Evolutionary conservation across 2,797 vertebrate genomes (phyloP), one percentile per base, ranked within the genome.

Genomic region (Spinus pinus): DNA sequence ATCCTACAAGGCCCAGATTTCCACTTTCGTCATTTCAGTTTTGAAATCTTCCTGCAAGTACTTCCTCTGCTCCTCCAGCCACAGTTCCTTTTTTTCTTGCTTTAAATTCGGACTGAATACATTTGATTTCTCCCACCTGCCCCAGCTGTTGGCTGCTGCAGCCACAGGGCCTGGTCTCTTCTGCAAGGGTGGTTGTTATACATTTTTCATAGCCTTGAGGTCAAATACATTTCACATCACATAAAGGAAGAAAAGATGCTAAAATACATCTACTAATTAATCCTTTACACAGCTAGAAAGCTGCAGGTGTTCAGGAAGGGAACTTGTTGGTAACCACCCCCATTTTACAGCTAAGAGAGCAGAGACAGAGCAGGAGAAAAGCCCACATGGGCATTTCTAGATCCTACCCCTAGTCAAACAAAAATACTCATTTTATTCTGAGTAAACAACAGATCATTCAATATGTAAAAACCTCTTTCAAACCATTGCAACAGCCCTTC

Each of bases 21-120:
- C 41, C 37, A 31, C 11, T 70, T 84, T 12, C 0, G 2, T 31
- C 0, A 30, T 20, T 49, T 16, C 1, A 3, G 7, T 51, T 71
- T 23, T 28, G 9, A 69, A 80, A 54, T 12, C 39, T 23, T 78
- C 46, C 60, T 31, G 39, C 39, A 18, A 44, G 46, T 9, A 24
- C 23, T 7, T 60, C 25, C 51, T 39, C 42, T 69, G 62, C 58
- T 72, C 25, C 42, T 56, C 51, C 67, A 75, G 61, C 53, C 3
- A 41, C 0, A 2, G 21, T 16, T 35, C 35, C 4, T 54, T 33
- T 67, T 60, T 31, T 64, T n/a, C 74, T 28, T 24, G 18, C 44
- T 60, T 77, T 53, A 35, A 41, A 46, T 22, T 44, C 19, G 10
- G 28, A 27, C 31, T 11, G 6, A 71, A 33, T 1, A 25, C 3